Conservation (phyloP, 2,888 invertebrate genomes). For the Andrena haemorrhoa region DNA sequence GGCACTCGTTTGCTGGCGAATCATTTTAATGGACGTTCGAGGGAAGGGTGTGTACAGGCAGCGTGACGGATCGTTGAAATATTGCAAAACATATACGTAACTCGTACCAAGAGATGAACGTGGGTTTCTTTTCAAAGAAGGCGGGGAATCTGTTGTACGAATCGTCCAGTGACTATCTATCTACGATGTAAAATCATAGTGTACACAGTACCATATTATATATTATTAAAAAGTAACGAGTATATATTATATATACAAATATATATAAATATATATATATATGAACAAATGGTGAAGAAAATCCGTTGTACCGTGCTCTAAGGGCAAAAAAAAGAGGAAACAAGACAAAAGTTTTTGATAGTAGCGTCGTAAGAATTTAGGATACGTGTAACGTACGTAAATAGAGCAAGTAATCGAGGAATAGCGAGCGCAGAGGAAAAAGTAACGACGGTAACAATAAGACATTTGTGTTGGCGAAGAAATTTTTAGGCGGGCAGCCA, state of each 20-base stretch:
- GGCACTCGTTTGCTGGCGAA: neutral
- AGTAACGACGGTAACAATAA: slow-evolving; percentile 26
- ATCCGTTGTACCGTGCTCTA: slow-evolving; percentile 67
- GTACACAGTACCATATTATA: slow-evolving; percentile 73
- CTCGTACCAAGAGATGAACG: slow-evolving; percentile 29
- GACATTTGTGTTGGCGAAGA: slow-evolving; percentile 51
- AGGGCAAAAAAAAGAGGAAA: slow-evolving; percentile 33
- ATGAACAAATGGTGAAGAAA: slow-evolving; percentile 59
- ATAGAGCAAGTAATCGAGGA: slow-evolving; percentile 18
- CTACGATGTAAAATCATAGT: slow-evolving; percentile 73
- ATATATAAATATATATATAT: slow-evolving; percentile 65
- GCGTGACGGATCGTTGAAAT: slow-evolving; percentile 36
- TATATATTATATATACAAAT: slow-evolving; percentile 60
- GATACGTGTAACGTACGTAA: slow-evolving; percentile 69
- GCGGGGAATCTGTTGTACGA: slow-evolving; percentile 61
- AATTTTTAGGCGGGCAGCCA: slow-evolving; percentile 52
- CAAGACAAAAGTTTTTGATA: slow-evolving; percentile 59
- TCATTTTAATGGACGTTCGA: neutral
- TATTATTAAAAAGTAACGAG: slow-evolving; percentile 57
- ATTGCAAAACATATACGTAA: slow-evolving; percentile 47
- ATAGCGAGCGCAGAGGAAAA: slow-evolving; percentile 5
- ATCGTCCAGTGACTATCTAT: slow-evolving; percentile 66
- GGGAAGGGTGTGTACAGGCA: neutral
- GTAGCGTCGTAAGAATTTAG: slow-evolving; percentile 62
- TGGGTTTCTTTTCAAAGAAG: slow-evolving; percentile 19